phyloP scores from a whole-genome alignment of 2,888 invertebrate genomes.

The Amitus sp. region DNA sequence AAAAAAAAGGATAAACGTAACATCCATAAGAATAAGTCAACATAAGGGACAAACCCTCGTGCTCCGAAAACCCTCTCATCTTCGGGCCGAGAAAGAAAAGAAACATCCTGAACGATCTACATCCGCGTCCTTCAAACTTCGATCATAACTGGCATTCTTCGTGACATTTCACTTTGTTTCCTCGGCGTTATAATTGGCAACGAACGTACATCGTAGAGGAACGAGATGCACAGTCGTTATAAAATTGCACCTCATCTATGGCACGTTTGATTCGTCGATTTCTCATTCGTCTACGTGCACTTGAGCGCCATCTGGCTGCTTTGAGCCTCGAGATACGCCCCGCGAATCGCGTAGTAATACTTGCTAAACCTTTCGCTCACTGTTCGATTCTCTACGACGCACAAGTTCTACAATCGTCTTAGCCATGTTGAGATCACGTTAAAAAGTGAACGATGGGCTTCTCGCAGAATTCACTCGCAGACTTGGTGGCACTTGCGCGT shows the following conservation, averaged over 20 bases:
- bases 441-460: conserved; percentile 15
- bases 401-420: conserved; percentile 4
- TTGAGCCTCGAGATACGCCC: background rate
- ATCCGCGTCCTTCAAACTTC: conserved; percentile 20
- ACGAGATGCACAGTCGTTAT: conserved; percentile 12
- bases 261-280: conserved; percentile 15
- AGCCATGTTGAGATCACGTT: conserved; percentile 25
- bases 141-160: conserved; percentile 28
- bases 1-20: conserved; percentile 35
- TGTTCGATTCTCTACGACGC: background rate
- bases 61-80: conserved; percentile 15
- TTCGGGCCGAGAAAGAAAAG: too few species aligned
- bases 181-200: conserved; percentile 27
- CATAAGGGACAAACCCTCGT: conserved; percentile 44
- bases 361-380: conserved; percentile 4
- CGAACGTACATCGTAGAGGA: conserved; percentile 16
- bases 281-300: background rate
- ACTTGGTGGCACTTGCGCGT: too few species aligned
- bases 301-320: background rate
- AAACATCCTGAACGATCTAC: too few species aligned
- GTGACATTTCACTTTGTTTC: conserved; percentile 18
- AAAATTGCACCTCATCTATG: conserved; percentile 23
- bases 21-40: conserved; percentile 47
- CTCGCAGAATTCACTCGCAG: conserved; percentile 30
- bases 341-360: conserved; percentile 25